Evolutionary conservation across 2,797 vertebrate species (phyloP).

Genomic region (Halcyon chelicuti): DNA sequence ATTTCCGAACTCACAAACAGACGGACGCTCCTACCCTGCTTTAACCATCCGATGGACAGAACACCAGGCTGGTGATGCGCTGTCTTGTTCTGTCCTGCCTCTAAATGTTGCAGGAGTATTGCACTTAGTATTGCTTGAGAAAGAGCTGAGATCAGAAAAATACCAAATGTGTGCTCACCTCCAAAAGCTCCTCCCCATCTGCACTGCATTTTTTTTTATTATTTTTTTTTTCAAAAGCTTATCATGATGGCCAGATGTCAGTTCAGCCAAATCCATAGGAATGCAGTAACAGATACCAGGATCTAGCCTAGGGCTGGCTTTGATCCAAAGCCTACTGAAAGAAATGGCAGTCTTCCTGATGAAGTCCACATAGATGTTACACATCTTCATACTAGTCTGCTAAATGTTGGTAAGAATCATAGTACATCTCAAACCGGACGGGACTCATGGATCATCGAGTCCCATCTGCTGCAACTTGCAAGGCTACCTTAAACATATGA

Average conservation of each 20-base stretch:
- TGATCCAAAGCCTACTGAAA: conserved; percentile 2
- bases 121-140: background rate
- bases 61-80: background rate
- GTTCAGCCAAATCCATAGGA: conserved; percentile 45
- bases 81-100: background rate
- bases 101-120: background rate
- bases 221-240: background rate
- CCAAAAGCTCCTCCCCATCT: conserved; percentile 13
- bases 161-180: background rate
- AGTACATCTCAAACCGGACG: background rate
- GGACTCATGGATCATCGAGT: background rate
- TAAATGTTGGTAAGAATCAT: background rate
- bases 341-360: background rate
- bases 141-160: background rate
- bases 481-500: background rate
- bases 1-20: background rate
- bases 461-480: background rate
- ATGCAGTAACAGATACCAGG: conserved; percentile 43
- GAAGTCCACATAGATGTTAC: background rate
- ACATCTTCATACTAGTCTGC: background rate
- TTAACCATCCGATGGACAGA: background rate
- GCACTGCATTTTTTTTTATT: background rate
- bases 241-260: conserved; percentile 22
- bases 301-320: background rate
- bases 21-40: background rate